phyloP scores from a whole-genome alignment of 2,113 vertebrate genomes.

The Thunnus thynnus region DNA sequence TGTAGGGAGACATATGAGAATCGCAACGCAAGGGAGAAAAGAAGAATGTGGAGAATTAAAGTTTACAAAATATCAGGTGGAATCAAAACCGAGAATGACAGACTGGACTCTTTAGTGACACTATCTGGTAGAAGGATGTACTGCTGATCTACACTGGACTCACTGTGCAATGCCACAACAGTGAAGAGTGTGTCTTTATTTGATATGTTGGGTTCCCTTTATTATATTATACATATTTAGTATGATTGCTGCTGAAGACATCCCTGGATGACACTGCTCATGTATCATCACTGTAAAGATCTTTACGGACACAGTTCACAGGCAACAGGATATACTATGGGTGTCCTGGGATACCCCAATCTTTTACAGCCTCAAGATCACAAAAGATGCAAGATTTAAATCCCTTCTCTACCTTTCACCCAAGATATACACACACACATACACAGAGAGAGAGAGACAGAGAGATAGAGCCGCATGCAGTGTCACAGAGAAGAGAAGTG shows the following conservation, averaged over 20 bases:
- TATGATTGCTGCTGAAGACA: not conserved
- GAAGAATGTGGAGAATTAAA: not conserved
- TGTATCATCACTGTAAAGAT: not conserved
- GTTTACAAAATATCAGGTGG: not conserved
- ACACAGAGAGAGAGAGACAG: not conserved
- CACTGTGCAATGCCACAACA: not conserved
- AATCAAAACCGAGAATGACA: conserved; percentile 10
- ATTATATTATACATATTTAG: not conserved
- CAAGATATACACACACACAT: too few relatives aligned
- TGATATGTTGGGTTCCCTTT: not conserved
- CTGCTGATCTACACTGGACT: conserved; percentile 29
- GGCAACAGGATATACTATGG: too few relatives aligned
- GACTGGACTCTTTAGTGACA: conserved; percentile 69
- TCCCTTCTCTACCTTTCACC: too few relatives aligned
- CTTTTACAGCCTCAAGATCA: not conserved
- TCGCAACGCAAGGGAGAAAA: not conserved
- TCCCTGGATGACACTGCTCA: not conserved
- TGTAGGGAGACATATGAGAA: conserved; percentile 19
- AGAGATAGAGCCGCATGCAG: not conserved
- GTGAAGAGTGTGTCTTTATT: not conserved
- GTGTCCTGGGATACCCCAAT: too few relatives aligned
- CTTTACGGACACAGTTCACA: too few relatives aligned
- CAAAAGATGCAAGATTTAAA: too few relatives aligned
- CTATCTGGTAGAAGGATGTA: conserved; percentile 68
- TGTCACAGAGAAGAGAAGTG: conserved; percentile 50